A percentile compares a stretch with the other conserved stretches of the same genome.
These are phyloP conservation scores for Papilio polyxenes DNA, from an alignment of 1,140 invertebrate species.

Conservation along the genomic window DNA sequence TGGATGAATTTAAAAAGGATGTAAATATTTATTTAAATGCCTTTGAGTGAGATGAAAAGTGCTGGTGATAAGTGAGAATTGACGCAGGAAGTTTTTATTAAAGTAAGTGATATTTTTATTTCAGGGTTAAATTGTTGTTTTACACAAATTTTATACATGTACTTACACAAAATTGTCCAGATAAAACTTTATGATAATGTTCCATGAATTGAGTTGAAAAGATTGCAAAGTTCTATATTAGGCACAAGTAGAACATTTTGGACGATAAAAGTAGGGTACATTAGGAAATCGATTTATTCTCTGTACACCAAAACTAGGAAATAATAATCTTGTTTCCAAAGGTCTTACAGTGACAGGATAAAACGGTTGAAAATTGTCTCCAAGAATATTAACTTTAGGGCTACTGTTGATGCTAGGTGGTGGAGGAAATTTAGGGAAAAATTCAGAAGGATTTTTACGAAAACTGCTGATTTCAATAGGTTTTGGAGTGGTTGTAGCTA, in stretches of 20 bases:
- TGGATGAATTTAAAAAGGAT: too few species aligned
- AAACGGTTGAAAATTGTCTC: background rate
- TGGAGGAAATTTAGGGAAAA: constrained; percentile 5
- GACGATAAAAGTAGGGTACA: constrained; percentile 12
- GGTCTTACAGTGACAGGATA: background rate
- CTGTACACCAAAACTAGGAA: background rate
- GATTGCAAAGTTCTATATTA: background rate
- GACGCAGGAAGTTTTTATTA: too few species aligned
- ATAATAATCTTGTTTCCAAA: background rate
- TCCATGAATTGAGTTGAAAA: background rate
- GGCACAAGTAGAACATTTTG: background rate
- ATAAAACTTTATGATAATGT: background rate
- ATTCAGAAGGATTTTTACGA: background rate
- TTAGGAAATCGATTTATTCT: background rate
- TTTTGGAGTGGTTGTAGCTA: constrained; percentile 17
- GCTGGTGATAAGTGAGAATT: too few species aligned
- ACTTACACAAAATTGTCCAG: too few species aligned
- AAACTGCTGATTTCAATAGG: constrained; percentile 15
- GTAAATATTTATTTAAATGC: too few species aligned
- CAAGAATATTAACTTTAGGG: background rate
- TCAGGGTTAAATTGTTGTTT: too few species aligned
- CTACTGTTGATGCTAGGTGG: background rate
- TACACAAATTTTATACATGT: too few species aligned
- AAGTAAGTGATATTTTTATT: too few species aligned
- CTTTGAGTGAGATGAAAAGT: too few species aligned